phyloP scores from a whole-genome alignment of 2,888 invertebrate species.

The Rhaphigaster nebulosa region DNA sequence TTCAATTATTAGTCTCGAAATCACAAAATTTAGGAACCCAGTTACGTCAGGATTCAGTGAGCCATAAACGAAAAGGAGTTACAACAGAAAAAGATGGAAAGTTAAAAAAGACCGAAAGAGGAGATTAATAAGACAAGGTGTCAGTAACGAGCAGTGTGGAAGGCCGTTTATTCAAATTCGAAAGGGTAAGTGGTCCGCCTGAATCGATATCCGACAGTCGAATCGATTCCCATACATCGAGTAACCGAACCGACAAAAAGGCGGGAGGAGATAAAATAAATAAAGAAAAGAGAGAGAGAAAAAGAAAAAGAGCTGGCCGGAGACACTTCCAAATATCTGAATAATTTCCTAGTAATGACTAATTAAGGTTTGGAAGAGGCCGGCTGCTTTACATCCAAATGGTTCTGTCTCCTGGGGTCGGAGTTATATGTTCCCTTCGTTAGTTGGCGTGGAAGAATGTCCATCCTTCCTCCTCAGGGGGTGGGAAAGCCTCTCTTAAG shows the following conservation, averaged over 20 bases:
- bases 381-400: constrained; percentile 49
- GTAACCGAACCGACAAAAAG: constrained; percentile 37
- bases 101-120: constrained; percentile 41
- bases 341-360: constrained; percentile 57
- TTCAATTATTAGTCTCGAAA: background rate
- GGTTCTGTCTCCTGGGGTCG: background rate
- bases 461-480: background rate
- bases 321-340: constrained; percentile 55
- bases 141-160: constrained; percentile 10
- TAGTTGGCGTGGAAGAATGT: constrained; percentile 15
- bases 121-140: constrained; percentile 45
- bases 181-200: constrained; percentile 39
- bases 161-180: constrained; percentile 46
- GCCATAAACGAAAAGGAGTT: constrained; percentile 9
- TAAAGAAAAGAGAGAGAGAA: constrained; percentile 13
- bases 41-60: constrained; percentile 4
- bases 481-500: background rate
- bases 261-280: constrained; percentile 32
- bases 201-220: constrained; percentile 28
- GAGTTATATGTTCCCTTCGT: constrained; percentile 33
- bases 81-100: constrained; percentile 26
- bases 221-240: constrained; percentile 46
- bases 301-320: constrained; percentile 14
- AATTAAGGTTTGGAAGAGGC: constrained; percentile 41
- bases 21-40: background rate